Conservation (phyloP, 92 coral and sea anemone species). For the Epizoanthus illoricatus region DNA sequence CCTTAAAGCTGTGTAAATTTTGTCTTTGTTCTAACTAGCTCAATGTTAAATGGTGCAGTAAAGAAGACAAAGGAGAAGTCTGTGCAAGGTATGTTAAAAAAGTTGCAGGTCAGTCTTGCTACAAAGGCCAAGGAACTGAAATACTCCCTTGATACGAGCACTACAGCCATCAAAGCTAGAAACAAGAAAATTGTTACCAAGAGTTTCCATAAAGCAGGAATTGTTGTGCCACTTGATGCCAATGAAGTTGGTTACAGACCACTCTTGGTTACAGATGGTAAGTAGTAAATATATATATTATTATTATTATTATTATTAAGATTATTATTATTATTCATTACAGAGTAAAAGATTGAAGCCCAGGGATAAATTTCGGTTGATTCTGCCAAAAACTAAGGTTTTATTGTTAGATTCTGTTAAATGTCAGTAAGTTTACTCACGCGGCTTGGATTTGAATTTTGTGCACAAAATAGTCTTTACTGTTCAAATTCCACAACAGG, state of each 20-base stretch:
- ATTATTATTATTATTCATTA: too few species aligned
- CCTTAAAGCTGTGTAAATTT: not conserved
- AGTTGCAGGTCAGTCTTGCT: constrained; percentile 59
- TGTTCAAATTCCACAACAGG: too few species aligned
- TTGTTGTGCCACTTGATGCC: constrained; percentile 91
- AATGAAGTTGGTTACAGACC: constrained; percentile 94
- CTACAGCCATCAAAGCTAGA: constrained; percentile 82
- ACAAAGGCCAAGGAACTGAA: constrained; percentile 68
- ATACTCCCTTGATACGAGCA: constrained; percentile 51
- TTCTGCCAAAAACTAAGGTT: too few species aligned
- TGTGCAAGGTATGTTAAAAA: constrained; percentile 61
- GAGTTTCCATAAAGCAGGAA: constrained; percentile 95
- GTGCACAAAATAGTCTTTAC: too few species aligned
- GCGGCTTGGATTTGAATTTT: too few species aligned
- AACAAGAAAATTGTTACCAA: constrained; percentile 85
- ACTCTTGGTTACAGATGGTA: constrained; percentile 88
- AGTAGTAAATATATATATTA: too few species aligned
- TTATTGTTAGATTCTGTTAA: too few species aligned
- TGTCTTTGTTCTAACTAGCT: constrained; percentile 36
- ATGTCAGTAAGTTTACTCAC: too few species aligned
- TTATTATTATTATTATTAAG: too few species aligned
- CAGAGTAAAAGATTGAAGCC: too few species aligned
- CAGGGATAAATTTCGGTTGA: too few species aligned
- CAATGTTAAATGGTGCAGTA: constrained; percentile 50
- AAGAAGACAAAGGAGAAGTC: constrained; percentile 72